Percentiles rank a stretch among this genome's conserved stretches.
Conservation (phyloP, 2,888 invertebrate genomes). For the Corbicula japonica region DNA sequence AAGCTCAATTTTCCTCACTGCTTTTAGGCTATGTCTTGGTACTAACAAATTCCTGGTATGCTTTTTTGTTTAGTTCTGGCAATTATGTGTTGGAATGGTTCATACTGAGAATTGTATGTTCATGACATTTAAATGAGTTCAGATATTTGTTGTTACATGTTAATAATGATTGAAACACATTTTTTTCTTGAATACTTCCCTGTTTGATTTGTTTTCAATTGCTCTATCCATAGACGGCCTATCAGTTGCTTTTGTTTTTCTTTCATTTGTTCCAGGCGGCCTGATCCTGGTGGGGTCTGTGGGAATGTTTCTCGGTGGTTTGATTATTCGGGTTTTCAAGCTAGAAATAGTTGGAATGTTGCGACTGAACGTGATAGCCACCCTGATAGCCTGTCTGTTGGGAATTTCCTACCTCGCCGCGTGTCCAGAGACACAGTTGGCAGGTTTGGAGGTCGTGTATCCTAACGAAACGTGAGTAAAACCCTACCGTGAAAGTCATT, state of each 20-base stretch:
- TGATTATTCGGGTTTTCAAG: conserved; percentile 69
- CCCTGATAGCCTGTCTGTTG: conserved; percentile 51
- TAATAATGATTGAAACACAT: too few species aligned
- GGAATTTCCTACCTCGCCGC: conserved; percentile 68
- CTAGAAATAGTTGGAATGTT: conserved; percentile 73
- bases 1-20: too few species aligned
- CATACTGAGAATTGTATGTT: too few species aligned
- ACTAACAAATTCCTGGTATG: too few species aligned
- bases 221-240: background rate
- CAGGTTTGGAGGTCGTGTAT: conserved; percentile 67
- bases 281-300: conserved; percentile 77
- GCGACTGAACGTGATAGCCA: conserved; percentile 55
- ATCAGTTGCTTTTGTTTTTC: background rate
- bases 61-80: too few species aligned
- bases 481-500: too few species aligned
- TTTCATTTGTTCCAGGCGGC: conserved; percentile 59
- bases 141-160: too few species aligned
- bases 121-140: too few species aligned
- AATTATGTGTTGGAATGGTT: too few species aligned
- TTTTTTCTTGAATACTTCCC: too few species aligned
- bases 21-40: too few species aligned
- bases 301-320: conserved; percentile 76
- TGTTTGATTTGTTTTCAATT: too few species aligned
- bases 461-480: conserved; percentile 61
- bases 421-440: conserved; percentile 63